A percentile compares a stretch with the other conserved stretches of the same genome.
phyloP scores from a whole-genome alignment of 1,140 invertebrate genomes.

The Tribolium castaneum region DNA sequence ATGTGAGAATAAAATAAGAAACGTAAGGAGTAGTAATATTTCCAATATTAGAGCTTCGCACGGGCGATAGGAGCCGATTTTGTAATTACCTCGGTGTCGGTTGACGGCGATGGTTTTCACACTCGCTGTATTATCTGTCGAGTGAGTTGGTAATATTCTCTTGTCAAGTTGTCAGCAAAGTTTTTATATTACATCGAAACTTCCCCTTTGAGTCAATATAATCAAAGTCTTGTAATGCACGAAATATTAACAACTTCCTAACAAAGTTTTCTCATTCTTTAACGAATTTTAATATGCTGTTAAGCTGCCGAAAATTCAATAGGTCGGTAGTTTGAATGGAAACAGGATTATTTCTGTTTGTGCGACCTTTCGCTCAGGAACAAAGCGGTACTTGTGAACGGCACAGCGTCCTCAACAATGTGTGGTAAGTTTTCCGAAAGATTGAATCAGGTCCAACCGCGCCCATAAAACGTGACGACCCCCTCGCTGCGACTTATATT shows the following conservation, averaged over 20 bases:
- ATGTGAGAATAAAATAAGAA: no score
- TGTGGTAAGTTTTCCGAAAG: background rate
- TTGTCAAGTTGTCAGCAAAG: slow-evolving; percentile 30
- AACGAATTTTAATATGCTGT: slow-evolving; percentile 26
- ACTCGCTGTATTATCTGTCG: background rate
- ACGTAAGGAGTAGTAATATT: no score
- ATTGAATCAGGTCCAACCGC: slow-evolving; percentile 8
- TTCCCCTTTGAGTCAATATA: slow-evolving; percentile 31
- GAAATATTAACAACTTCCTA: slow-evolving; percentile 31
- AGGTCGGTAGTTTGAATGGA: background rate
- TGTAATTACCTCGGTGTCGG: slow-evolving; percentile 1
- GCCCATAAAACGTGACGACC: slow-evolving; percentile 5
- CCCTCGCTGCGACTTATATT: slow-evolving; percentile 5
- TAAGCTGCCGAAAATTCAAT: slow-evolving; percentile 31
- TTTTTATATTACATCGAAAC: slow-evolving; percentile 35
- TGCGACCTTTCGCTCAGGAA: background rate
- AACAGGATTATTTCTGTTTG: background rate
- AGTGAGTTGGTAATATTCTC: slow-evolving; percentile 26
- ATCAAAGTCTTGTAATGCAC: slow-evolving; percentile 32
- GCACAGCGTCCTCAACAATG: background rate
- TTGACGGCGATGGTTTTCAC: background rate
- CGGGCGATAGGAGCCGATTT: background rate
- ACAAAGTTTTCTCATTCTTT: slow-evolving; percentile 32
- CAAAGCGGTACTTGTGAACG: background rate
- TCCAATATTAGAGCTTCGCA: no score